phyloP scores from a whole-genome alignment of 2,888 invertebrate genomes.

The Pachycephus smyrnensis region DNA sequence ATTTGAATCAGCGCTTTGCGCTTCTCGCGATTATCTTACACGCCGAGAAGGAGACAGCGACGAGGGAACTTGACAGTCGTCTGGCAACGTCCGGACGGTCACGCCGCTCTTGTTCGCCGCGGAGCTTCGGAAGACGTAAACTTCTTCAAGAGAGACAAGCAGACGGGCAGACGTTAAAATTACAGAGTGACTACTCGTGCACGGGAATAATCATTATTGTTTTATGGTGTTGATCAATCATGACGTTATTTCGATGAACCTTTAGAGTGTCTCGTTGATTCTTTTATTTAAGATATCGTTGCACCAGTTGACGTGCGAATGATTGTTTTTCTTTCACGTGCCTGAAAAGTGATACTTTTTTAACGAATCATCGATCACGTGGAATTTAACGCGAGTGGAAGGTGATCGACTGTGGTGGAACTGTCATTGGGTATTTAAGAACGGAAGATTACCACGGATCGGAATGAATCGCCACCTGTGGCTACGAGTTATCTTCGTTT shows the following conservation, averaged over 20 bases:
- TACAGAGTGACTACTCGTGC: not conserved
- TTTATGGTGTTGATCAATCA: not conserved
- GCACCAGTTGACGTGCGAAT: not conserved
- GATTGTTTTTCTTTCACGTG: not conserved
- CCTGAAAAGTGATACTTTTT: not conserved
- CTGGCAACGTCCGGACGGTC: not conserved
- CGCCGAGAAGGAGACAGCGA: not conserved
- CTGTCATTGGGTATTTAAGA: not conserved
- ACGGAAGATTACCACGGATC: conserved; percentile 12
- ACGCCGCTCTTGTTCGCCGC: not conserved
- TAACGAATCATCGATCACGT: not conserved
- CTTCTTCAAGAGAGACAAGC: not conserved
- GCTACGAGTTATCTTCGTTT: conserved; percentile 46
- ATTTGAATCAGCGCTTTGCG: not conserved
- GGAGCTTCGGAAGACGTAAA: not conserved
- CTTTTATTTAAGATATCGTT: not conserved
- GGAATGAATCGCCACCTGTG: conserved; percentile 53
- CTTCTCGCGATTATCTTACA: not conserved
- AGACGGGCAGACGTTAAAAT: not conserved
- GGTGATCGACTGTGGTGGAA: not conserved
- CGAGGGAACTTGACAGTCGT: not conserved
- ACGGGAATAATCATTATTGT: not conserved
- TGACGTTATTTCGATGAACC: not conserved
- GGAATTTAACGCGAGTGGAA: not conserved
- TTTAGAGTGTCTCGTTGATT: not conserved